Base-by-base conservation (phyloP, 2,797 vertebrate genomes). In the Tenualosa thibaudeaui region DNA sequence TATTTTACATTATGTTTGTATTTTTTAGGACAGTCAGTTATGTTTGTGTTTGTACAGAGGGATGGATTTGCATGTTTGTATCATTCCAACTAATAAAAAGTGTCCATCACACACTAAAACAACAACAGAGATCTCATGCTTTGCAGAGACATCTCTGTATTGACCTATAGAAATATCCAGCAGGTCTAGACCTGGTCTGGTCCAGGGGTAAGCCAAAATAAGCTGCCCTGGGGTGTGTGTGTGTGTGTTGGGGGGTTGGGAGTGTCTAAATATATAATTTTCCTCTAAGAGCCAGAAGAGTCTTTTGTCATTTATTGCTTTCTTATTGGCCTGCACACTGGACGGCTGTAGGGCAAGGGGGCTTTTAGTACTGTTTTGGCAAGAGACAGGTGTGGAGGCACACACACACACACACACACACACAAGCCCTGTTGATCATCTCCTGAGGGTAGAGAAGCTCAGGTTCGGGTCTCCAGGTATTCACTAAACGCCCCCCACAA, bases 291-390 rank as follows among this genome's bases (percentile, higher is more conserved):
- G 68, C 68, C 68, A 17, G 68, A 75, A 37, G 68, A 75, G 68
- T 40, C 68, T 75, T 75, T 75, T 75, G 68, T 75, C 53, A 81
- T 78, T 53, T 84, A 6, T 51, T 51, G 81, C 86, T 31, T 81
- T 19, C 84, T 84, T 85, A 43, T 10, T 81, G 89, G 84, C 85
- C 86, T 13, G 62, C 0, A 17, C 26, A 68, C 81, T 3, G 4
- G 86, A 87, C 89, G 92, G 88, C 88, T 91, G 87, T 86, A 89
- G 37, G 88, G 89, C 89, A 87, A 84, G 60, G 82, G 82, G 58
- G 87, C 50, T 68, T 58, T 86, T 56, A 62, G 81, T 83, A 81
- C n/a, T 65, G 85, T 88, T 87, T 88, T 88, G 82, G 81, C 89
- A 89, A 90, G 85, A 56, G 85, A 86, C 90, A 92, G 91, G 87